phyloP scores from a whole-genome alignment of 2,888 invertebrate genomes.

The Ophion costatus region DNA sequence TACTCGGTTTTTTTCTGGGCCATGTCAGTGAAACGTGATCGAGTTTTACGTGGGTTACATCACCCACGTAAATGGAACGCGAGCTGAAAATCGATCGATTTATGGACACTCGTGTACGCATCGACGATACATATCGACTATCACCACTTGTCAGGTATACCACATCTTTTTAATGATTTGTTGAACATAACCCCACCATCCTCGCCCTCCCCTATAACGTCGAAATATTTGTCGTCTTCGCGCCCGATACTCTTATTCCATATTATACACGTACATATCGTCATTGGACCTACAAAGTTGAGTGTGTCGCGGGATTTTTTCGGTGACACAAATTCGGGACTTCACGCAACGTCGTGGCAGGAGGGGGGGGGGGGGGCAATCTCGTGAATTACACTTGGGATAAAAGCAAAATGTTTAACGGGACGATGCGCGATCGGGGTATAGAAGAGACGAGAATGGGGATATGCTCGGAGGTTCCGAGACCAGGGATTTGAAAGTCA shows the following conservation, averaged over 20 bases:
- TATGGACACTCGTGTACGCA: constrained; percentile 46
- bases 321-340: constrained; percentile 24
- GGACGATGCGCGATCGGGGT: constrained; percentile 27
- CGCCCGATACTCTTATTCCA: not conserved
- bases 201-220: not conserved
- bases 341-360: constrained; percentile 1
- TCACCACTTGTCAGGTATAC: constrained; percentile 56
- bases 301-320: constrained; percentile 15
- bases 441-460: constrained; percentile 35
- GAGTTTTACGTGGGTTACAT: constrained; percentile 41
- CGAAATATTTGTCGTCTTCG: constrained; percentile 7
- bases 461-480: constrained; percentile 37
- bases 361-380: constrained; percentile 39
- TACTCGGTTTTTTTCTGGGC: constrained; percentile 46
- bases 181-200: not conserved
- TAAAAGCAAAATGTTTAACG: constrained; percentile 64
- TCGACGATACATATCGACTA: constrained; percentile 53
- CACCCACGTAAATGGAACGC: constrained; percentile 24
- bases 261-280: not conserved
- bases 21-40: constrained; percentile 7
- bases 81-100: constrained; percentile 61
- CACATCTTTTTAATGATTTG: constrained; percentile 52
- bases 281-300: not conserved
- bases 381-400: constrained; percentile 60
- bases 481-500: constrained; percentile 65